phyloP scores from a whole-genome alignment of 2,113 vertebrate species.

The Procapra przewalskii region DNA sequence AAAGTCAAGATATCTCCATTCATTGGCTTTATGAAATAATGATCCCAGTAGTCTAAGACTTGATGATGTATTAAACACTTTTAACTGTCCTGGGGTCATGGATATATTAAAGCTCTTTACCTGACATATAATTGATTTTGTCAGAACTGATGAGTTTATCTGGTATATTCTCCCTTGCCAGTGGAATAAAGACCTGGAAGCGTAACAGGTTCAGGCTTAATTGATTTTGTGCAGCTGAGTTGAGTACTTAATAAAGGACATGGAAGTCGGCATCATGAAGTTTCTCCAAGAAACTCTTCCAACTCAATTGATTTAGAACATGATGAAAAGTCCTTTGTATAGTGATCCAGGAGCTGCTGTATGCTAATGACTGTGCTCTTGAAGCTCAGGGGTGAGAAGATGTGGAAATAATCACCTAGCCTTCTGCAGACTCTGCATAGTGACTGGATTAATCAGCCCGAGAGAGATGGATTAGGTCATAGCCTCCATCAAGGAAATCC shows the following conservation, averaged over 20 bases:
- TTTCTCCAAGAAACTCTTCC: constrained; percentile 30
- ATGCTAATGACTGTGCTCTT: background rate
- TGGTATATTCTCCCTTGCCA: background rate
- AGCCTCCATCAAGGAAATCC: background rate
- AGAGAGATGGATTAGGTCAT: background rate
- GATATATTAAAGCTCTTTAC: constrained; percentile 1
- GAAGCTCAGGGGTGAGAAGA: background rate
- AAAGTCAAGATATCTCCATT: background rate
- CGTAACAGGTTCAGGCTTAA: constrained; percentile 34
- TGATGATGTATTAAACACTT: background rate
- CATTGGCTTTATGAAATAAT: background rate
- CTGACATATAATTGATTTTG: constrained; percentile 13
- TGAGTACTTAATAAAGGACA: constrained; percentile 38
- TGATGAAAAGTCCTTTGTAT: constrained; percentile 41
- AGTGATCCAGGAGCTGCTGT: background rate
- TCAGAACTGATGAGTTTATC: constrained; percentile 23
- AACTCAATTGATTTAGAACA: constrained; percentile 43
- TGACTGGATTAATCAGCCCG: background rate
- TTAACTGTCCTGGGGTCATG: background rate
- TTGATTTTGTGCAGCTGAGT: constrained; percentile 26
- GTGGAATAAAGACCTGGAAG: background rate
- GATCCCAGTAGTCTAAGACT: background rate
- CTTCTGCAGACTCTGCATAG: background rate
- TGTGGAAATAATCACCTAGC: background rate
- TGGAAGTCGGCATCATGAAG: constrained; percentile 8